Evolutionary conservation across 2,888 invertebrate species (phyloP).

Genomic region (Athetis lepigone): DNA sequence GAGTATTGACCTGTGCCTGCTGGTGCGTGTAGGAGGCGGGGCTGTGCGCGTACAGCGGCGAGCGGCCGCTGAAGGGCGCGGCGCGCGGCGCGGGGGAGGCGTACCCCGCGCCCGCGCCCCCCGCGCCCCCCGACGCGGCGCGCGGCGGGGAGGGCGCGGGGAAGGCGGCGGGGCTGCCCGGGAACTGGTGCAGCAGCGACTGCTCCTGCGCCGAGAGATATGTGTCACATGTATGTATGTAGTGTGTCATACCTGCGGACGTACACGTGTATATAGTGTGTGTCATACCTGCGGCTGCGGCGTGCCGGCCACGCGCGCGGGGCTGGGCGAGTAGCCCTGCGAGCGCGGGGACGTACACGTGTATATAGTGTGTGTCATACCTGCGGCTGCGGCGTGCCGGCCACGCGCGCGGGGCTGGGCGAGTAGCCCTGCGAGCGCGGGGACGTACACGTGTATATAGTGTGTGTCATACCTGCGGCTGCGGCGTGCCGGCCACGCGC

Average conservation of each 20-base stretch:
- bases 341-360: too few relatives aligned
- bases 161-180: constrained; percentile 79
- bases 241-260: too few relatives aligned
- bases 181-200: constrained; percentile 70
- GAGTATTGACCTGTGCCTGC: constrained; percentile 57
- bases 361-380: too few relatives aligned
- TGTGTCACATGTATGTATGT: too few relatives aligned
- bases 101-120: constrained; percentile 58
- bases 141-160: constrained; percentile 73
- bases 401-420: too few relatives aligned
- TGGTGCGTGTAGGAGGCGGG: constrained; percentile 76
- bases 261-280: too few relatives aligned
- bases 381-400: too few relatives aligned
- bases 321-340: too few relatives aligned
- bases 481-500: constrained; percentile 78
- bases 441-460: too few relatives aligned
- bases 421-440: too few relatives aligned
- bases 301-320: too few relatives aligned
- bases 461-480: constrained; percentile 74
- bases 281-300: too few relatives aligned
- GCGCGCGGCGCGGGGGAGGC: constrained; percentile 70
- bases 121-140: constrained; percentile 52
- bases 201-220: constrained; percentile 40
- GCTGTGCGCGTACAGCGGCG: constrained; percentile 79
- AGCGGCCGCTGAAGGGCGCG: constrained; percentile 76